Percentiles rank a stretch among this genome's conserved stretches.
These are phyloP conservation scores for Iguana delicatissima DNA, from an alignment of 2,797 vertebrate species.

Conservation along the genomic window DNA sequence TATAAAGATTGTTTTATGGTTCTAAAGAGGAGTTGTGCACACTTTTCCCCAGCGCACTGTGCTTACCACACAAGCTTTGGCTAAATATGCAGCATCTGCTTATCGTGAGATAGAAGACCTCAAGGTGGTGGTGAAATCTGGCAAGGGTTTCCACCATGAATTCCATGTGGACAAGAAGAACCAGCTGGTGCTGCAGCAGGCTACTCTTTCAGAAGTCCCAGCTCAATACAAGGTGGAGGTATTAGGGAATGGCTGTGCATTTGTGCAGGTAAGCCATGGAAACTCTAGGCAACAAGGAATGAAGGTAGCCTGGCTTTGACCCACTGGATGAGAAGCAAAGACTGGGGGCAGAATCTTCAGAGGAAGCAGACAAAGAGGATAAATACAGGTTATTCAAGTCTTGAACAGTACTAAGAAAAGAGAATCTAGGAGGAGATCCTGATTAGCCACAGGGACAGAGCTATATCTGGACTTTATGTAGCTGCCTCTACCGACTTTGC, in stretches of 20 bases:
- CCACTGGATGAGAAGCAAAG: background rate
- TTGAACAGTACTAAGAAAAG: background rate
- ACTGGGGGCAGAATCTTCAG: background rate
- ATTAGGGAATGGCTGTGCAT: constrained; percentile 82
- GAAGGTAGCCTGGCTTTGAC: background rate
- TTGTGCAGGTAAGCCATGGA: constrained; percentile 81
- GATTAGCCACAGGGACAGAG: too few relatives aligned
- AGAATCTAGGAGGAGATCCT: too few relatives aligned
- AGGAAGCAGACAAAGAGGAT: background rate
- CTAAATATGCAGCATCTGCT: constrained; percentile 83
- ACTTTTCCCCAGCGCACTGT: constrained; percentile 85
- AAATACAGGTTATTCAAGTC: background rate
- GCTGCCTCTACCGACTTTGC: too few relatives aligned
- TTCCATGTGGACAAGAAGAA: constrained; percentile 83
- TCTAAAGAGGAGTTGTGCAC: background rate
- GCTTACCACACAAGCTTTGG: constrained; percentile 89
- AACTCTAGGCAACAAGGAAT: too few relatives aligned
- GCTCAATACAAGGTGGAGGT: constrained; percentile 79
- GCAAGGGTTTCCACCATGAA: constrained; percentile 71
- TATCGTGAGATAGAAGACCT: constrained; percentile 79
- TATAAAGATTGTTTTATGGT: background rate
- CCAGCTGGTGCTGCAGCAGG: constrained; percentile 86
- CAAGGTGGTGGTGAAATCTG: constrained; percentile 78
- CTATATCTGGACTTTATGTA: too few relatives aligned
- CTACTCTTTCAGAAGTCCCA: constrained; percentile 74